phyloP scores from a whole-genome alignment of 2,888 invertebrate species.

The Metopia argyrocephala region DNA sequence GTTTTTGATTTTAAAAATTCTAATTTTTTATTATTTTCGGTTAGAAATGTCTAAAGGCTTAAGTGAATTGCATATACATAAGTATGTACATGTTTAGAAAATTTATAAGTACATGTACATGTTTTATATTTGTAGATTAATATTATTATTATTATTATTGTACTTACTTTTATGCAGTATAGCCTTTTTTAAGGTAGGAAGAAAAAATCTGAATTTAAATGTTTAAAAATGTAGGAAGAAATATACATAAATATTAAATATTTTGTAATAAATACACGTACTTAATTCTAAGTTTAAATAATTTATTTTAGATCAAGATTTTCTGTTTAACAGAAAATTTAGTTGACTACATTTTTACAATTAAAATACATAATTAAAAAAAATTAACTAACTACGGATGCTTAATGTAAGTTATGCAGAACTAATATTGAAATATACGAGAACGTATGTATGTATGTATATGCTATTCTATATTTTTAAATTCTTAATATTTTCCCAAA shows the following conservation, averaged over 20 bases:
- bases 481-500: slow-evolving; percentile 1
- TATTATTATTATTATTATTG: no score
- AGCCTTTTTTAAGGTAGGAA: no score
- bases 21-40: no score
- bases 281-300: slow-evolving; percentile 19
- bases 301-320: slow-evolving; percentile 37
- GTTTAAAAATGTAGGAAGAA: neutral
- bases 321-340: slow-evolving; percentile 44
- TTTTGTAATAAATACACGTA: slow-evolving; percentile 28
- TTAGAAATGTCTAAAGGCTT: no score
- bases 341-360: slow-evolving; percentile 15
- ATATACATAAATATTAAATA: neutral
- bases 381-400: slow-evolving; percentile 39
- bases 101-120: no score
- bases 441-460: neutral
- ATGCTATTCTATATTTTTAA: neutral
- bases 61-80: no score
- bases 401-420: slow-evolving; percentile 20
- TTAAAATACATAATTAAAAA: slow-evolving; percentile 18
- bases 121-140: no score
- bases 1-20: no score
- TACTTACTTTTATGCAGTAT: no score
- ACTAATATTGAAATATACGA: slow-evolving; percentile 17
- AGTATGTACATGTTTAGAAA: no score
- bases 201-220: neutral